Evolutionary conservation across 1,140 invertebrate species (phyloP).

Genomic region (Lasioglossum baleicum): DNA sequence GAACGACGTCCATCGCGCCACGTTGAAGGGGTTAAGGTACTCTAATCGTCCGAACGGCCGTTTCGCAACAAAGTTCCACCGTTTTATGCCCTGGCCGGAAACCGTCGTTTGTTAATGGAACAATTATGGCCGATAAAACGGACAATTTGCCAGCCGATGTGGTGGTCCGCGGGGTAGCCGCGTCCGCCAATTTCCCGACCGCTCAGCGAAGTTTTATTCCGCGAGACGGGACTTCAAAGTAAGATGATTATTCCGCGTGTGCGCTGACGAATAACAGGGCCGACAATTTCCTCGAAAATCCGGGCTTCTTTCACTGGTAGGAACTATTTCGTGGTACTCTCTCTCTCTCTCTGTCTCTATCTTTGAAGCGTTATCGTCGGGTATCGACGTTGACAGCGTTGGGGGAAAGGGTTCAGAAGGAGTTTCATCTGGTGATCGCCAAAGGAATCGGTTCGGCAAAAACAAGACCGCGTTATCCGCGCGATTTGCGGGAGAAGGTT

Average conservation of each 20-base stretch:
- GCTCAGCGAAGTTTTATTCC: neutral
- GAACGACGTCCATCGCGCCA: too few species aligned
- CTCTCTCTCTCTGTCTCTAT: too few species aligned
- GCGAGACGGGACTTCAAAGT: too few species aligned
- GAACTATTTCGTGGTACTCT: too few species aligned
- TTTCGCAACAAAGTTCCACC: neutral
- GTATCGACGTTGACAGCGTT: too few species aligned
- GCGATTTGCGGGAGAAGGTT: neutral
- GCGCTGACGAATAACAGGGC: neutral
- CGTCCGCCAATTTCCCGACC: neutral
- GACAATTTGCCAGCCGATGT: neutral
- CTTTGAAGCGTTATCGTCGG: too few species aligned
- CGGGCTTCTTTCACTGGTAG: too few species aligned
- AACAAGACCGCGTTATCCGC: neutral
- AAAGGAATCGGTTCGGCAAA: neutral
- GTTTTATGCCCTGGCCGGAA: neutral
- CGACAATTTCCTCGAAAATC: too few species aligned
- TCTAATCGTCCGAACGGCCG: too few species aligned
- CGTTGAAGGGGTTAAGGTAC: too few species aligned
- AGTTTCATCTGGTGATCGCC: neutral
- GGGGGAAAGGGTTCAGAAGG: too few species aligned
- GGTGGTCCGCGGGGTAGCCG: neutral
- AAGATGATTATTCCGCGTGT: slow-evolving; percentile 14
- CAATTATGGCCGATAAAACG: neutral
- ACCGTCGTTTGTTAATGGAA: neutral